Conservation (phyloP, 2,113 vertebrate genomes). For the Oryzias woworae region DNA sequence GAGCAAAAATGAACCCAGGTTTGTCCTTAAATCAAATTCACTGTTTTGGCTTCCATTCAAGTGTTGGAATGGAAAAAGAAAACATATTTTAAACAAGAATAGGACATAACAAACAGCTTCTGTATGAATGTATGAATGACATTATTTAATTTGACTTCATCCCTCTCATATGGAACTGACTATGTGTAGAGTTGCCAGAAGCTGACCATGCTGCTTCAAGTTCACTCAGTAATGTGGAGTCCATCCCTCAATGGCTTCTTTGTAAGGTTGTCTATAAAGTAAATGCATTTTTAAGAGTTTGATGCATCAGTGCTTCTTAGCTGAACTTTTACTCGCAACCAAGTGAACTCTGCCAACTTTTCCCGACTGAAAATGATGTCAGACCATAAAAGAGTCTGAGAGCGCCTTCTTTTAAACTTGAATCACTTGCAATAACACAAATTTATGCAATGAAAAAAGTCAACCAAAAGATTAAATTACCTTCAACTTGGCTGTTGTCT, state of each 20-base stretch:
- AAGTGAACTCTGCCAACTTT: slow-evolving; percentile 19
- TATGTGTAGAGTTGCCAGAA: slow-evolving; percentile 30
- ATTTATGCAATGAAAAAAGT: slow-evolving; percentile 38
- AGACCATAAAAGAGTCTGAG: no score
- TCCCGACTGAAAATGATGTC: not conserved
- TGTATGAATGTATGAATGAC: slow-evolving; percentile 41
- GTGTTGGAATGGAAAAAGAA: not conserved
- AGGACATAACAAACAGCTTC: slow-evolving; percentile 41
- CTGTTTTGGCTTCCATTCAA: slow-evolving; percentile 16
- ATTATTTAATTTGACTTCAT: slow-evolving; percentile 43
- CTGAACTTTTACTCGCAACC: slow-evolving; percentile 39
- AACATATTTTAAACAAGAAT: slow-evolving; percentile 33
- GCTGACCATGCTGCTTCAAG: slow-evolving; percentile 29
- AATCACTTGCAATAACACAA: slow-evolving; percentile 22
- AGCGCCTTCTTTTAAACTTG: slow-evolving; percentile 13
- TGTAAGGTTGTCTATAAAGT: slow-evolving; percentile 62
- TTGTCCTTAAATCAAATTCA: slow-evolving; percentile 46
- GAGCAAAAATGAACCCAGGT: slow-evolving; percentile 14
- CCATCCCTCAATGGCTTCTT: slow-evolving; percentile 63
- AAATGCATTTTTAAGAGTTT: slow-evolving; percentile 43
- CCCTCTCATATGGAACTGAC: slow-evolving; percentile 54
- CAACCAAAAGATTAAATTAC: slow-evolving; percentile 23
- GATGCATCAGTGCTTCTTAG: slow-evolving; percentile 50
- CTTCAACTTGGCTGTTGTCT: slow-evolving; percentile 36
- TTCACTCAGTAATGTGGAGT: slow-evolving; percentile 30